Base-by-base conservation (phyloP, 2,113 vertebrate species). In the Elephas maximus region DNA sequence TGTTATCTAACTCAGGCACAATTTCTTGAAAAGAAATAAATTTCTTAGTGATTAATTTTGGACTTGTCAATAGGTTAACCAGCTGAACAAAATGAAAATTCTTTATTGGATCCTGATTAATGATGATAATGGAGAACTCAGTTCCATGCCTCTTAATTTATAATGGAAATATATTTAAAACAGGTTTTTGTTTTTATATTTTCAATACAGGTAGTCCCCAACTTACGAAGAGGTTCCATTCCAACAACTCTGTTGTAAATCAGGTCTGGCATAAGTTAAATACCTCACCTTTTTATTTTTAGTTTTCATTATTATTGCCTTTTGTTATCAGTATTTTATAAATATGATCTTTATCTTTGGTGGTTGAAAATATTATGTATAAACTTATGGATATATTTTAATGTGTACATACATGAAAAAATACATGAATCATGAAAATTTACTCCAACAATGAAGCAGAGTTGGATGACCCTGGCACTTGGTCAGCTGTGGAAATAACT, bases 51-150 rank as follows among this genome's bases (percentile, higher is more conserved):
- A 88, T 78, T 78, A 62, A 51, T 63, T 87, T 24, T 86, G 20
- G 28, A 67, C 4, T 69, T 82, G 51, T 65, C 57, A 26, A 3
- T 81, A 71, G 76, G 33, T 79, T 41, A 82, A 45, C 5, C 11
- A 89, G 69, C 2, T 89, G 37, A 91, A 91, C 28, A 94, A 92
- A 91, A 69, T 97, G 33, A 69, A 96, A 94, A 51, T 51, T 79
- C 26, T 92, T 60, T 20, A 71, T 81, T 96, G 53, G 21, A 92
- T 90, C 15, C 14, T n/a, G 45, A 28, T 6, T 79, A 93, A 94
- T 78, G 53, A 44, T 90, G 28, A 79, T 83, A 33, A 71, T n/a
- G 8, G 18, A 95, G 12, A 60, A 62, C 4, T 77, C 45, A 41
- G 10, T n/a, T 48, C 8, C 6, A 77, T 53, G 45, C 14, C 37